Base-by-base conservation (phyloP, 2,888 invertebrate species). In the Himalopsyche japonica region DNA sequence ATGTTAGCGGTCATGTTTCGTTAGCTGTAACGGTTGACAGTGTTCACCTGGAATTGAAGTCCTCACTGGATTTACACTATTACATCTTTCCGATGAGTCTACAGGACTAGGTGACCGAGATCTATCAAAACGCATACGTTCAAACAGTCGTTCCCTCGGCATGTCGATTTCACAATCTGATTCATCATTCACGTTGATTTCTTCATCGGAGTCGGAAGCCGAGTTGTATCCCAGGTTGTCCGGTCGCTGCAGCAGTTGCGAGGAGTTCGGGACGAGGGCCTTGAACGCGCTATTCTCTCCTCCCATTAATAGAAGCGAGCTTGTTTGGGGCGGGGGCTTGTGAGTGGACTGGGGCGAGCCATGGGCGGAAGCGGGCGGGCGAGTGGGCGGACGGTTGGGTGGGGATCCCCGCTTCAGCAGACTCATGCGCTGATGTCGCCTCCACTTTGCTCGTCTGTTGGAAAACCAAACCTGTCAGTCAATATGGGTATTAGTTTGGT, bases 371-470 rank as follows among this genome's bases (percentile, higher is more conserved):
- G 93, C 87, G 91, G 91, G 88, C 90, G 90, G 90, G 84, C 87
- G 90, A 90, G 87, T 85, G 86, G 84, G 85, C 81, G 88, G 88
- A 82, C 88, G 90, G 90, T 87, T 85, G 88, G 88, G 89, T 83
- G 89, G 90, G 43, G 92, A 91, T 90, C 95, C 94, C 89, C 96
- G 95, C 92, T 97, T 97, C 92, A 97, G 94, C 89, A 97, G 95
- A 93, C 96, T 97, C 97, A 98, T 97, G 91, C 98, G 96, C 92
- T 98, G 98, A 93, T 98, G 98, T 90, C 98, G 96, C 92, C 98
- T 95, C 98, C 98, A 98, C 94, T 98, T 98, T 93, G 98, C 98
- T 94, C 98, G 96, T 96, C 98, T 97, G 96, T 98, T 98, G 95
- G 98, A 98, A 97, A 98, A 98, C 98, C 98, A 98, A 95, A 98